Evolutionary conservation across 2,797 vertebrate species (phyloP).

Genomic region (Acestrorhynchus altus): DNA sequence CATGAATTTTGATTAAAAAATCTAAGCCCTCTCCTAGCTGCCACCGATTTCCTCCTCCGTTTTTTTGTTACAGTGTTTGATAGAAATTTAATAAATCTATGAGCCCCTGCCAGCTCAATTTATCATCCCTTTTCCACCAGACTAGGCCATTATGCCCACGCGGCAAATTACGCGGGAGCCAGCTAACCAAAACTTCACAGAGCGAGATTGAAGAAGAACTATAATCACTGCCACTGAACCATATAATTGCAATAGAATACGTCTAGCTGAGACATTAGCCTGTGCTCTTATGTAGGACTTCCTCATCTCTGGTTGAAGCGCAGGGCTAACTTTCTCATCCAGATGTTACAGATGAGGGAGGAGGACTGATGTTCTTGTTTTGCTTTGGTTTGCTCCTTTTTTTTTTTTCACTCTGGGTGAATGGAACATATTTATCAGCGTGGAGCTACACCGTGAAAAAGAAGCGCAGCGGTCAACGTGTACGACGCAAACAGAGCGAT

Average conservation of each 20-base stretch:
- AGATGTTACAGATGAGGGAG: conserved; percentile 62
- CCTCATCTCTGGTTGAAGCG: conserved; percentile 73
- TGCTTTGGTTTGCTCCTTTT: neutral
- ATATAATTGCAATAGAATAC: conserved; percentile 98
- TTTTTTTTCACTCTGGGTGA: conserved; percentile 3
- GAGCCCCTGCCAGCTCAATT: conserved; percentile 89
- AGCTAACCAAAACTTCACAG: conserved; percentile 91
- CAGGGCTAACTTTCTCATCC: conserved; percentile 55
- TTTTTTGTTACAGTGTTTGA: conserved; percentile 85
- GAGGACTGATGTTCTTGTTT: conserved; percentile 10
- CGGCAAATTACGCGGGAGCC: conserved; percentile 89
- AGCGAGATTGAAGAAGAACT: conserved; percentile 89
- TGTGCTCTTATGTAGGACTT: conserved; percentile 94
- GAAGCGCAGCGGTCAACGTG: neutral
- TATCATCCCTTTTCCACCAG: conserved; percentile 86
- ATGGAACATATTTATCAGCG: conserved; percentile 19
- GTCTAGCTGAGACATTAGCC: conserved; percentile 96
- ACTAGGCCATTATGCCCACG: conserved; percentile 89
- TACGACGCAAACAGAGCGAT: neutral
- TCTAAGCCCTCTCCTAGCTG: conserved; percentile 86
- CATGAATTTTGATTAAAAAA: conserved; percentile 95
- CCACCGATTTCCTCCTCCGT: conserved; percentile 82
- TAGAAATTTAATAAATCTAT: conserved; percentile 99
- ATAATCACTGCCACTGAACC: conserved; percentile 98
- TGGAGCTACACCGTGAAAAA: neutral